Evolutionary conservation across 2,888 invertebrate genomes (phyloP), one percentile per base, ranked within the genome.

Genomic region (Tipula unca): DNA sequence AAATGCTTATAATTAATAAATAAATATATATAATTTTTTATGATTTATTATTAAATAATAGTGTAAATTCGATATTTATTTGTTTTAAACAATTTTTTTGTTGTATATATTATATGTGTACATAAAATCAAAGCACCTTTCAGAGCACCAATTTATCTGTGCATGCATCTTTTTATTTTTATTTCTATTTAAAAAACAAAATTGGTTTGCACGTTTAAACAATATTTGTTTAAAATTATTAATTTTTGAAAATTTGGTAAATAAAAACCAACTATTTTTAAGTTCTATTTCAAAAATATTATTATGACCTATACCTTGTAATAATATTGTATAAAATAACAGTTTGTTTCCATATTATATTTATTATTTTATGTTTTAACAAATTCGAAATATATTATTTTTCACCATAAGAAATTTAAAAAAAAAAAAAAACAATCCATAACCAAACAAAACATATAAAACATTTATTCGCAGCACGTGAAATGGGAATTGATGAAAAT

Each of bases 401-500:
- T 83, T 32, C 29, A 32, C 84, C n/a, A n/a, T n/a, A 8, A 36
- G 25, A 20, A 29, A 32, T 14, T n/a, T 32, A 32, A 32, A 29
- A 35, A 82, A 29, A 25, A 82, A 82, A 35, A 84, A 84, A 82
- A 82, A 82, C 82, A 82, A 25, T 29, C 4, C 25, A 83, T 83
- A 83, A 83, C 35, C 32, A 69, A 69, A 69, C 69, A 69, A 69
- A 69, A 69, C 69, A 69, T 69, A 83, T 29, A 29, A 32, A 83
- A 83, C 83, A 83, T 32, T 83, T 83, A 39, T 84, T 20, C 36
- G 87, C 91, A 91, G 91, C 91, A 89, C 90, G 91, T 90, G 89
- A 90, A 88, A 90, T 91, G 91, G 91, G 91, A 89, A 90, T 91
- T 90, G 91, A 91, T 90, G 91, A 91, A 87, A 90, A 88, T 88